phyloP scores from a whole-genome alignment of 2,888 invertebrate species.

The Drosophila pseudotalamancana region DNA sequence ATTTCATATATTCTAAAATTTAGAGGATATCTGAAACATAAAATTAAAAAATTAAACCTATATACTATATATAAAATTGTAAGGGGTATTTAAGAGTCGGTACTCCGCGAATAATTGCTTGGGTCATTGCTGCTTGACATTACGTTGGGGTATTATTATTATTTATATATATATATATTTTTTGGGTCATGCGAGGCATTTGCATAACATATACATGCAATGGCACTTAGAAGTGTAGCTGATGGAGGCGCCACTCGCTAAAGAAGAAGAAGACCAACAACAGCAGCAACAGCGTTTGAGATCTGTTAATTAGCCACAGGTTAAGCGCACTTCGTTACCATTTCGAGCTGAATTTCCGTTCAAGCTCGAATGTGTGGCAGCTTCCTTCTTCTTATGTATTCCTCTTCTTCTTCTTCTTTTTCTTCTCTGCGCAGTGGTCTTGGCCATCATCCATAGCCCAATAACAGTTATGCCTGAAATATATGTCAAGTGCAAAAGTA shows the following conservation, averaged over 20 bases:
- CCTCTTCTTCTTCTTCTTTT: no score
- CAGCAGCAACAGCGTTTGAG: not conserved
- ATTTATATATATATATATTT: no score
- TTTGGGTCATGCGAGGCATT: slow-evolving; percentile 57
- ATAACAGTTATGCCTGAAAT: no score
- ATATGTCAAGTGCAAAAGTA: no score
- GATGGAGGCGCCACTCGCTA: slow-evolving; percentile 22
- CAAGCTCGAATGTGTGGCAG: slow-evolving; percentile 12
- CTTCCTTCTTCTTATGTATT: slow-evolving; percentile 2
- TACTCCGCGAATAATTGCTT: not conserved
- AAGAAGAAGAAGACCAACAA: not conserved
- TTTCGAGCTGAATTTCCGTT: slow-evolving; percentile 13
- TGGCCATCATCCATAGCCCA: slow-evolving; percentile 59
- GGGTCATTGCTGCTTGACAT: not conserved
- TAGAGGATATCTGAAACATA: no score
- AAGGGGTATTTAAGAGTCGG: not conserved
- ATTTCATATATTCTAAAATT: no score
- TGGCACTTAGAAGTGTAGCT: slow-evolving; percentile 17
- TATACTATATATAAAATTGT: not conserved
- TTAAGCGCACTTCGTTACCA: slow-evolving; percentile 29
- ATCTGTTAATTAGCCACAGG: slow-evolving; percentile 52
- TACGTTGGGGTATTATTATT: no score
- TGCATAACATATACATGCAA: slow-evolving; percentile 60
- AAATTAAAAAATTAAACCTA: no score
- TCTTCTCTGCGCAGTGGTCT: no score